These are phyloP conservation scores for Mormyrus hasselquistii DNA, from an alignment of 2,797 vertebrate species.

Conservation along the genomic window DNA sequence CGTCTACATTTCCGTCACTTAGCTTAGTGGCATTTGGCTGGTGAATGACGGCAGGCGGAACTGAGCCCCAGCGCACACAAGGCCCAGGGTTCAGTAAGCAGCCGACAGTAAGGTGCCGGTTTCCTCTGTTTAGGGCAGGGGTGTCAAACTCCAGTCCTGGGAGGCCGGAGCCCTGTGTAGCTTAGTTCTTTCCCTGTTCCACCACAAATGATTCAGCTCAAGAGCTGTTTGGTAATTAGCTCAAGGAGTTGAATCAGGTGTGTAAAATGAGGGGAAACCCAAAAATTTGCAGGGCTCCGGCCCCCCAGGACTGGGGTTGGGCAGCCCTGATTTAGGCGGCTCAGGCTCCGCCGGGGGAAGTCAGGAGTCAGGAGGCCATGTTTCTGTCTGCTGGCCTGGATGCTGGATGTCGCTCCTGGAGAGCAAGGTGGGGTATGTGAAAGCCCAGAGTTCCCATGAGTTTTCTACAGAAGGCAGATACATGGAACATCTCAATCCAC, in stretches of 20 bases:
- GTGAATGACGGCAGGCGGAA: not conserved
- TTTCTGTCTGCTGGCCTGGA: slow-evolving; percentile 18
- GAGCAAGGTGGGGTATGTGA: not conserved
- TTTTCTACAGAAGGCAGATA: not conserved
- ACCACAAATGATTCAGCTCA: no score
- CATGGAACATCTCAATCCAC: not conserved
- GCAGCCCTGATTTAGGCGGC: no score
- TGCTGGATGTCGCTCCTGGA: not conserved
- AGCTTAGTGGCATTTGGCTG: not conserved
- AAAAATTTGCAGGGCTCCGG: no score
- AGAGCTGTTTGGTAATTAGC: no score
- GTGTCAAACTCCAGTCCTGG: no score
- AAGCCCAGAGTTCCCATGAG: not conserved
- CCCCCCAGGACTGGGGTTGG: no score
- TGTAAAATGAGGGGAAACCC: no score
- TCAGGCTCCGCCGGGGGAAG: not conserved
- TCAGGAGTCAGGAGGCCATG: slow-evolving; percentile 24
- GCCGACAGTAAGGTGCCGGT: not conserved
- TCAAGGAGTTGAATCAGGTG: no score
- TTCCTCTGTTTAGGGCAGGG: not conserved
- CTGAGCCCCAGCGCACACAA: not conserved
- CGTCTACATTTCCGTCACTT: not conserved
- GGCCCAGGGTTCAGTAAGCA: not conserved
- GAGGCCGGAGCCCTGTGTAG: no score
- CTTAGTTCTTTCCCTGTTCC: no score